Base-by-base conservation (phyloP, 2,888 invertebrate species). In the Pseudoips prasinana region DNA sequence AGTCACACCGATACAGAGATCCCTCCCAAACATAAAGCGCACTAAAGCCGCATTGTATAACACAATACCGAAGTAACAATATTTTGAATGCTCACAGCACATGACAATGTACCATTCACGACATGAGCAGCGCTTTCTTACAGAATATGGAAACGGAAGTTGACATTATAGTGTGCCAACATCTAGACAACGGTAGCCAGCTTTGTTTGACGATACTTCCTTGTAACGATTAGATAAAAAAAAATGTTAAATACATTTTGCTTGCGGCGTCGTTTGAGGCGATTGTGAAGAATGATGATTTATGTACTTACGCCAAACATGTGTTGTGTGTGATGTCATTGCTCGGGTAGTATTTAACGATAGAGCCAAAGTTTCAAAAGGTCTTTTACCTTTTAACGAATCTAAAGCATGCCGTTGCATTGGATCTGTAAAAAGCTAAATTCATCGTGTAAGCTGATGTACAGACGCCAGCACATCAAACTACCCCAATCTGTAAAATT, bases 81-180 rank as follows among this genome's bases (percentile, higher is more conserved):
- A 79, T 79, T 77, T 74, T 74, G 70, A 73, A 75, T 66, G 67
- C 63, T 59, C 58, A 64, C 59, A 63, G 58, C 69, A 46, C 37
- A 51, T 37, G 59, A 66, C 67, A 70, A 66, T 58, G 59, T 56
- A 37, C 62, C 56, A 68, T 74, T 72, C 65, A 71, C 35, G 36
- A 48, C 51, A 45, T 45, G 47, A 50, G 47, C 47, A 39, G 33
- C 45, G 43, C 46, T 52, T 55, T 58, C 53, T 63, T 58, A 44
- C 57, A 46, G 50, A 50, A 49, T 50, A 63, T 56, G 48, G 56
- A 66, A 73, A 69, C 77, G 78, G 79, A 80, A 78, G 79, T 78
- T 70, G 68, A 71, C 72, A 68, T 68, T 73, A 51, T 46, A 63
- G 61, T 70, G 65, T 58, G 58, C 64, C 59, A 65, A 71, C 67